phyloP scores from a whole-genome alignment of 1,140 invertebrate genomes.

The Scaptomyza montana region DNA sequence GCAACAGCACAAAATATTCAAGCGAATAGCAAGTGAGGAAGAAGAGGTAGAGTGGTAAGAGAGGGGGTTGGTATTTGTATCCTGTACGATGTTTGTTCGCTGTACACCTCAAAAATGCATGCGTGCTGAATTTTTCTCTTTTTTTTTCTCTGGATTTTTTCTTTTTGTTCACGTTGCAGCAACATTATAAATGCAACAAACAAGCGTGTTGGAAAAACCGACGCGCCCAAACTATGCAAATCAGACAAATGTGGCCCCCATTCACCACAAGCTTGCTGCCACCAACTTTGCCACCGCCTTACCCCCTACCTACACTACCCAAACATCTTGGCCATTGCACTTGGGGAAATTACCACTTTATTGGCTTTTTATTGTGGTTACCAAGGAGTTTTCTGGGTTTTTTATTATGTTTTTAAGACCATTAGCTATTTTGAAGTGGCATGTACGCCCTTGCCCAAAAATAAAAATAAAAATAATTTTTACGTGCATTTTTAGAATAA shows the following conservation, averaged over 20 bases:
- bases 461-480: too few relatives aligned
- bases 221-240: slow-evolving; percentile 72
- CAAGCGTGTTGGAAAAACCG: slow-evolving; percentile 33
- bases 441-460: too few relatives aligned
- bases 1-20: slow-evolving; percentile 55
- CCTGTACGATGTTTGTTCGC: slow-evolving; percentile 44
- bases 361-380: too few relatives aligned
- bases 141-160: slow-evolving; percentile 11
- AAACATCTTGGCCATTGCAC: slow-evolving; percentile 30
- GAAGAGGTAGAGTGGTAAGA: not conserved
- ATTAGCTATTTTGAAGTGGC: too few relatives aligned
- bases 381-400: too few relatives aligned
- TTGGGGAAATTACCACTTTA: too few relatives aligned
- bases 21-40: not conserved
- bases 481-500: too few relatives aligned
- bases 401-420: too few relatives aligned
- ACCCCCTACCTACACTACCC: not conserved
- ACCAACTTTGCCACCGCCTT: not conserved
- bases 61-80: slow-evolving; percentile 5
- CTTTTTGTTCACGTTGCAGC: slow-evolving; percentile 33
- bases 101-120: slow-evolving; percentile 58
- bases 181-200: slow-evolving; percentile 76
- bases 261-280: not conserved
- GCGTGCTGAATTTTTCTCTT: slow-evolving; percentile 48
- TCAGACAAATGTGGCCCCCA: slow-evolving; percentile 57